phyloP scores from a whole-genome alignment of 2,797 vertebrate species.

The Danio jaintianensis region DNA sequence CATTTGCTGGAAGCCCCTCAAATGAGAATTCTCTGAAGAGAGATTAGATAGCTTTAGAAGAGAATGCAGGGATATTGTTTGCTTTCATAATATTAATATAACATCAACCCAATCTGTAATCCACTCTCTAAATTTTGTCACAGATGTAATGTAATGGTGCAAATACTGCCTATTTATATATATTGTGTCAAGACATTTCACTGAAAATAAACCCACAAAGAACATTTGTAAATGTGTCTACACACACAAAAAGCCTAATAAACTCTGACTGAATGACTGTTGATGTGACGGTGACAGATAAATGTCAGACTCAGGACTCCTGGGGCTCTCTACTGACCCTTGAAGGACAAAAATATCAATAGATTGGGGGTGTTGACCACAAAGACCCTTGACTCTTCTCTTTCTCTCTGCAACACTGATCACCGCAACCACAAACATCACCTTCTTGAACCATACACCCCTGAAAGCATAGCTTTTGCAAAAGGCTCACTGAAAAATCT shows the following conservation, averaged over 20 bases:
- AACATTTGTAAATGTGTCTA: background rate
- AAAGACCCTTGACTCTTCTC: background rate
- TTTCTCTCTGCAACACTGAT: slow-evolving; percentile 7
- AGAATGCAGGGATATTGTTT: background rate
- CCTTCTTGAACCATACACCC: slow-evolving; percentile 33
- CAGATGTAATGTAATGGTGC: background rate
- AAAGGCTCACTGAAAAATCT: slow-evolving; percentile 22
- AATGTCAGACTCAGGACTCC: background rate
- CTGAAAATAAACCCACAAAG: background rate
- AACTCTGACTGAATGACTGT: background rate
- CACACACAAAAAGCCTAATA: background rate
- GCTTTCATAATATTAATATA: background rate
- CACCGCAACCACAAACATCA: slow-evolving; percentile 4
- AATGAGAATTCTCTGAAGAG: background rate
- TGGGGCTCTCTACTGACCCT: background rate
- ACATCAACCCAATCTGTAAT: background rate
- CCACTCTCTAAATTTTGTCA: background rate
- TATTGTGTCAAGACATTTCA: background rate
- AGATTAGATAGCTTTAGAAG: slow-evolving; percentile 1
- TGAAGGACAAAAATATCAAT: background rate
- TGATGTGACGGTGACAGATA: background rate
- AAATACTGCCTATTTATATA: background rate
- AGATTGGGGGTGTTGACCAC: background rate
- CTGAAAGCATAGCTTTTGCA: background rate
- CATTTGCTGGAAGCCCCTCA: background rate